These are phyloP conservation scores for Loripinus fragilis DNA, from an alignment of 2,888 invertebrate species.

Conservation along the genomic window DNA sequence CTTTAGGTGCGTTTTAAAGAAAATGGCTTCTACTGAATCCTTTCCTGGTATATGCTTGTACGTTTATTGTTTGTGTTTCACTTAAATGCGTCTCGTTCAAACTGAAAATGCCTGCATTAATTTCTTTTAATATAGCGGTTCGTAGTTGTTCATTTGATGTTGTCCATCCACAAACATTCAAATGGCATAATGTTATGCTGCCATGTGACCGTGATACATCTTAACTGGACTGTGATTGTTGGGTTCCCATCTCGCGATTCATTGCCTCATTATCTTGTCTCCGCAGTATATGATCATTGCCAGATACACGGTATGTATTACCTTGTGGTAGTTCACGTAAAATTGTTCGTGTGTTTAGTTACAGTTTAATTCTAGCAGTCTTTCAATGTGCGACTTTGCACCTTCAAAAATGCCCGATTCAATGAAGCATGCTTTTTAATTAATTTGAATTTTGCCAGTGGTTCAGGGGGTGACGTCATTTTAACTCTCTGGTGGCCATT, in stretches of 20 bases:
- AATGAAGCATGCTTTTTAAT: background rate
- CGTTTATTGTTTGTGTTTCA: background rate
- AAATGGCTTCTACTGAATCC: background rate
- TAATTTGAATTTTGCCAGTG: too few species aligned
- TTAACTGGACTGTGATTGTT: background rate
- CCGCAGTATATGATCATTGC: background rate
- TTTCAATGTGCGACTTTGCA: conserved; percentile 1
- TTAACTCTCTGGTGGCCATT: too few species aligned
- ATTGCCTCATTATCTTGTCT: background rate
- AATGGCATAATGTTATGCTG: background rate
- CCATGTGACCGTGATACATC: background rate
- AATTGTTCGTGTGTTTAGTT: background rate
- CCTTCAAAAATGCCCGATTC: background rate
- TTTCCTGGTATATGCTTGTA: background rate
- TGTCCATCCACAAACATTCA: conserved; percentile 7
- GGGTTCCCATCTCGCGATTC: background rate
- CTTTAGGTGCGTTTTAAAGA: background rate
- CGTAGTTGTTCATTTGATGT: background rate
- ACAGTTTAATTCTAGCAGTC: background rate
- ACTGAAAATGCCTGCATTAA: background rate
- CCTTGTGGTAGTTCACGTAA: background rate
- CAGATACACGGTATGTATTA: background rate
- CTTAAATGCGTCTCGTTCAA: background rate
- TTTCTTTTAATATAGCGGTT: background rate
- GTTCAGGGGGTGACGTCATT: too few species aligned